Percentiles rank a stretch among this genome's conserved stretches.
These are phyloP conservation scores for Lithosia quadra DNA, from an alignment of 2,888 invertebrate species.

Conservation along the genomic window DNA sequence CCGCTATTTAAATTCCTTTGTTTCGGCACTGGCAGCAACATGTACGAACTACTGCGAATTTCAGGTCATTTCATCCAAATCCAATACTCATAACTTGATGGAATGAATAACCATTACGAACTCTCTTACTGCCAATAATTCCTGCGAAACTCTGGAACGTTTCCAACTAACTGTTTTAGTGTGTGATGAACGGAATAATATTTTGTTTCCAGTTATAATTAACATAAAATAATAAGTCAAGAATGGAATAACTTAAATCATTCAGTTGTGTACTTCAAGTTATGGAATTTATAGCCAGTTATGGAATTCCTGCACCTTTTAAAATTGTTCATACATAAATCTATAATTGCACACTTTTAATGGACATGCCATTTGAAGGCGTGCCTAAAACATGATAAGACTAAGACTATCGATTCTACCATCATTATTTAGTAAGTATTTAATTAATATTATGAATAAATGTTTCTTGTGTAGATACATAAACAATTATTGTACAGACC, in stretches of 20 bases:
- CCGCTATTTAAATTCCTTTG: background rate
- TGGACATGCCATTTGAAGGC: too few species aligned
- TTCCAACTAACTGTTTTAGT: constrained; percentile 18
- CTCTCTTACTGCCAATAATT: constrained; percentile 17
- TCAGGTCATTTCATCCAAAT: background rate
- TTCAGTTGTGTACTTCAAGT: background rate
- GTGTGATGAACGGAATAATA: constrained; percentile 15
- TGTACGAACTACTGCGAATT: background rate
- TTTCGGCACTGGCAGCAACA: background rate
- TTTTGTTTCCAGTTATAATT: constrained; percentile 12
- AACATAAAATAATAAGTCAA: background rate
- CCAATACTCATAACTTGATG: constrained; percentile 14
- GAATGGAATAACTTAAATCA: background rate
- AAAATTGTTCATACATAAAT: background rate
- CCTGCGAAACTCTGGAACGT: constrained; percentile 22
- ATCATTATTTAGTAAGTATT: too few species aligned
- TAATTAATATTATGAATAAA: too few species aligned
- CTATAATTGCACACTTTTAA: too few species aligned
- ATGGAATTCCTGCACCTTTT: background rate
- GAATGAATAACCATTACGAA: constrained; percentile 15
- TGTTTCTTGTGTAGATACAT: too few species aligned
- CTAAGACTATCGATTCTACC: too few species aligned
- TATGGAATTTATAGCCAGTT: background rate
- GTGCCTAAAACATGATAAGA: too few species aligned
- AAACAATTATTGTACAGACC: too few species aligned